Percentiles rank a stretch among this genome's conserved stretches.
phyloP scores from a whole-genome alignment of 2,888 invertebrate species.

The Heliconius hortense region DNA sequence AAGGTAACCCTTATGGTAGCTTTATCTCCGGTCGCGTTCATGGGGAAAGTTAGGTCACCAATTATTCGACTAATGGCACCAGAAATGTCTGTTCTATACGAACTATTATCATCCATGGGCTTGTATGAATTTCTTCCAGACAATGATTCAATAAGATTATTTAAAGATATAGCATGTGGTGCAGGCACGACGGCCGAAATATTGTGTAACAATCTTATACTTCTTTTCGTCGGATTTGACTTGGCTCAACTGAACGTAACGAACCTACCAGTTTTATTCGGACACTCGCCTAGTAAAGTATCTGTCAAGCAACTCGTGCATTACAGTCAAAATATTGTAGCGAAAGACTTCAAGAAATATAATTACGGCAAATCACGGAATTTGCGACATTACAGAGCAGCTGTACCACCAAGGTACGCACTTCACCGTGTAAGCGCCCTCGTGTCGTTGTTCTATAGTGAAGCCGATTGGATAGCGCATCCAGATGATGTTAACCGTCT shows the following conservation, averaged over 20 bases:
- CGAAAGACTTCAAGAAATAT: conserved; percentile 58
- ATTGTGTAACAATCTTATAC: conserved; percentile 83
- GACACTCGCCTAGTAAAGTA: conserved; percentile 80
- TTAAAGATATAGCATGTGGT: conserved; percentile 72
- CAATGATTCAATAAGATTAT: conserved; percentile 66
- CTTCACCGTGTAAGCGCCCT: conserved; percentile 58
- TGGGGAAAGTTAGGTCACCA: conserved; percentile 65
- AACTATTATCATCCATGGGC: conserved; percentile 66
- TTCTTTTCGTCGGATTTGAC: conserved; percentile 82
- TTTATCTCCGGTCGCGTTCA: conserved; percentile 82
- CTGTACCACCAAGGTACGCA: conserved; percentile 58
- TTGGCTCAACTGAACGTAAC: conserved; percentile 80
- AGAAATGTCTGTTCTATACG: conserved; percentile 51
- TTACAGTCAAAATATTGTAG: conserved; percentile 74
- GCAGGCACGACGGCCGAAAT: conserved; percentile 66
- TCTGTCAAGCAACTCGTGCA: conserved; percentile 79
- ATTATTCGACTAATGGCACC: conserved; percentile 58
- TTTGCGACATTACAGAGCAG: conserved; percentile 54
- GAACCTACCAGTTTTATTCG: conserved; percentile 78
- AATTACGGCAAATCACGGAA: conserved; percentile 61
- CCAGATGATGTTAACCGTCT: conserved; percentile 80
- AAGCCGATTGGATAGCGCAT: conserved; percentile 85
- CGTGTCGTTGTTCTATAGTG: conserved; percentile 64
- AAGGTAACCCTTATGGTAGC: conserved; percentile 81
- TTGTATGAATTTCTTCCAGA: conserved; percentile 85